Evolutionary conservation across 2,888 invertebrate species (phyloP), one percentile per base, ranked within the genome.

Genomic region (Ichneumoninae sp.): DNA sequence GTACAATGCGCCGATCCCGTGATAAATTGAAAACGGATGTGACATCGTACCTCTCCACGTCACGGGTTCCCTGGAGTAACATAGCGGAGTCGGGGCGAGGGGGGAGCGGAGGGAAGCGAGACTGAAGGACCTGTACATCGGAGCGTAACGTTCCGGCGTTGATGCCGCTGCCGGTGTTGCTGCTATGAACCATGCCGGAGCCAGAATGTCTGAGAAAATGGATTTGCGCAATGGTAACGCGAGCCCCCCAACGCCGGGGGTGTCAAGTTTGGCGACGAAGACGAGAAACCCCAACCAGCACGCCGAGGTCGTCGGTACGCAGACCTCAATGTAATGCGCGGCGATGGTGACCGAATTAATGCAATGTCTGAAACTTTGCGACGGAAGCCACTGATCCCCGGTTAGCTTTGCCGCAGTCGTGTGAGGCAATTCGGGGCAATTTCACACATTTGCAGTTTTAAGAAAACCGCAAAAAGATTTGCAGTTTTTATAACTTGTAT

Each of bases 1-100:
- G 40, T 44, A 65, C 71, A 54, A 65, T 72, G 54, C 65, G 36
- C 71, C 60, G 47, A 71, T 65, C 50, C 79, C 50, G 52, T 72
- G 71, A 79, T 72, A 71, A 79, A 79, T 79, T 72, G 79, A 79
- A 72, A 71, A 65, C 79, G 65, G 79, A 71, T 72, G 71, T 72
- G 71, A 71, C 79, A 52, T 36, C 30, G 10, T 71, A 40, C 52
- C 65, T 50, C 36, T 54, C 22, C 8, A 16, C 79, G 65, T 66
- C 33, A 47, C 36, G 33, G 62, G 50, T 70, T 70, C 69, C 30
- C 30, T 26, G 13, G 62, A 78, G 50, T 33, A 62, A 30, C 36
- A 22, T 16, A 30, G 52, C 44, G 40, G 30, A 50, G 69, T 54
- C 3, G 7, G 10, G 52, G 62, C 19, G 40, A 71, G 19, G 36